Conservation (phyloP, 2,113 vertebrate genomes). For the Butorides virescens region DNA sequence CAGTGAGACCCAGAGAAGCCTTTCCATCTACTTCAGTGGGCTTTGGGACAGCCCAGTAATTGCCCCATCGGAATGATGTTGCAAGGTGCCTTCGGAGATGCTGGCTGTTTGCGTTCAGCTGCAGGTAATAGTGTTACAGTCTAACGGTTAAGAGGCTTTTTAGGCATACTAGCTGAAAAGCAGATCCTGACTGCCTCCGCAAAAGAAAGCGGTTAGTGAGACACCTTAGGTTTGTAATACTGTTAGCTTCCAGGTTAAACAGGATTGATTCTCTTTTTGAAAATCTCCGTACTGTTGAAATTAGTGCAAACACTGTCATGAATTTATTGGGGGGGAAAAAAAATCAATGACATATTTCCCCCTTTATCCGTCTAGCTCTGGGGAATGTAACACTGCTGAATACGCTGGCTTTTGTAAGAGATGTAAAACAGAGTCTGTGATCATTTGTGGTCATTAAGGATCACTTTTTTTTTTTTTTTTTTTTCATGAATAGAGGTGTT, state of each 20-base stretch:
- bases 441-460: conserved; percentile 56
- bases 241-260: neutral
- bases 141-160: neutral
- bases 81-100: neutral
- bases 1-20: neutral
- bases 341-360: neutral
- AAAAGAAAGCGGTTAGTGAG: neutral
- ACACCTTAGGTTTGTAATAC: neutral
- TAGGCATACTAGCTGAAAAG: neutral
- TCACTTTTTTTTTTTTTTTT: neutral
- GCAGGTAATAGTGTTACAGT: neutral
- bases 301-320: neutral
- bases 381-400: neutral
- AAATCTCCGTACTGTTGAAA: neutral
- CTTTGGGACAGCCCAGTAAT: neutral
- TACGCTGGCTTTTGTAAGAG: conserved; percentile 20
- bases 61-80: neutral
- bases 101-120: neutral
- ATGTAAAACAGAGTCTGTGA: conserved; percentile 52
- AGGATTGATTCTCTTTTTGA: neutral
- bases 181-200: neutral
- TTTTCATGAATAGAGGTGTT: conserved; percentile 60
- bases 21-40: neutral
- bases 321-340: neutral
- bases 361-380: conserved; percentile 12